phyloP scores from a whole-genome alignment of 2,113 vertebrate species.

The Charina bottae region DNA sequence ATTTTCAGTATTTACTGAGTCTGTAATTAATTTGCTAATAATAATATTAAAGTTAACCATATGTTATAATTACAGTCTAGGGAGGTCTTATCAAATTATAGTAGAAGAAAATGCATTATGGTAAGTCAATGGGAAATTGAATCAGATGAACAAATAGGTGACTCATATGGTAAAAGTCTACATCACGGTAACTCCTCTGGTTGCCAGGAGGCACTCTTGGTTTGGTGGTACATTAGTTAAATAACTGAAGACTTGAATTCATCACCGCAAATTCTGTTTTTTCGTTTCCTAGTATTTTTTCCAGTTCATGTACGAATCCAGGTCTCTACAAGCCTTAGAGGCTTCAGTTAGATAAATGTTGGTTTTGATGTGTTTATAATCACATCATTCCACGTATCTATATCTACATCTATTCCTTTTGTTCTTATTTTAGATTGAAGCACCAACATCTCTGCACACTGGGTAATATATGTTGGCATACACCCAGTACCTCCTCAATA shows the following conservation, averaged over 20 bases:
- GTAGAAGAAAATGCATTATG: conserved; percentile 13
- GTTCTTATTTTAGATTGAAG: too few relatives aligned
- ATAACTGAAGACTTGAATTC: neutral
- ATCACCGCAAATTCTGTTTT: neutral
- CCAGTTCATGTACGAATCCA: too few relatives aligned
- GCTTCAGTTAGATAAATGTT: too few relatives aligned
- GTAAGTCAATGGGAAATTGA: neutral
- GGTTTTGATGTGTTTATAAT: too few relatives aligned
- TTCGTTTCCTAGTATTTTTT: too few relatives aligned
- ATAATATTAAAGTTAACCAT: conserved; percentile 26
- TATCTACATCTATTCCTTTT: too few relatives aligned
- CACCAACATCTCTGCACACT: too few relatives aligned
- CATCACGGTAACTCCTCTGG: neutral
- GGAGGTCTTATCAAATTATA: conserved; percentile 39
- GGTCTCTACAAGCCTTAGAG: too few relatives aligned
- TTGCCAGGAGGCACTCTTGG: neutral
- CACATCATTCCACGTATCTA: too few relatives aligned
- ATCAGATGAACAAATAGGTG: neutral
- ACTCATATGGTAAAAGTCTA: neutral
- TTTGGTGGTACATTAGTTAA: neutral
- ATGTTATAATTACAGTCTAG: conserved; percentile 29
- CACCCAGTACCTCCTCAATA: too few relatives aligned
- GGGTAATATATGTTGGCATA: too few relatives aligned
- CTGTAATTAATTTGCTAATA: conserved; percentile 27
- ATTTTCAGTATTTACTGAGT: neutral